phyloP scores from a whole-genome alignment of 2,797 vertebrate species.

The Phrynocephalus guinanensis region DNA sequence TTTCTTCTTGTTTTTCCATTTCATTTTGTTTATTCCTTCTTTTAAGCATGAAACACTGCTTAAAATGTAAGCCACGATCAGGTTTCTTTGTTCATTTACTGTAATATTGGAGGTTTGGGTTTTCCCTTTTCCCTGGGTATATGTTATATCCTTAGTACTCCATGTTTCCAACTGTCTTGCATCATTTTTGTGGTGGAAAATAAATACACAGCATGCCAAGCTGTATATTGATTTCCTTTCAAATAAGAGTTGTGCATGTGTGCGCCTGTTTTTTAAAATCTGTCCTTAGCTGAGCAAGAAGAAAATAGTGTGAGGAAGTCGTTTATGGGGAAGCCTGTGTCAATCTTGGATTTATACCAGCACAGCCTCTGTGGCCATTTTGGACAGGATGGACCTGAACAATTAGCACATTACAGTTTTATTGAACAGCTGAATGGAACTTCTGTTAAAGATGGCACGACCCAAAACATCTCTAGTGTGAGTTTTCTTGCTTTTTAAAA shows the following conservation, averaged over 20 bases:
- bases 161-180: constrained; percentile 17
- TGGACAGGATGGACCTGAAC: constrained; percentile 77
- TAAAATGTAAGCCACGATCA: constrained; percentile 8
- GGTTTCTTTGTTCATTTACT: constrained; percentile 30
- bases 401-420: constrained; percentile 80
- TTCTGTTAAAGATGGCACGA: constrained; percentile 72
- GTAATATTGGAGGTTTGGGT: neutral
- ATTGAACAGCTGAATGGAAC: constrained; percentile 77
- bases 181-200: neutral
- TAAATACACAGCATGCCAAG: neutral
- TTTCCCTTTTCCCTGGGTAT: neutral
- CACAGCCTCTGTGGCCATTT: constrained; percentile 78
- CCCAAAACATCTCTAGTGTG: constrained; percentile 77
- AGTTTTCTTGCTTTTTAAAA: constrained; percentile 72
- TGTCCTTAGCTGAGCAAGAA: constrained; percentile 67
- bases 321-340: constrained; percentile 74
- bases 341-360: constrained; percentile 85
- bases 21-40: neutral
- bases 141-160: constrained; percentile 26
- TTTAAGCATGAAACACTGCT: constrained; percentile 14
- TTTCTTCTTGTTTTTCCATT: neutral
- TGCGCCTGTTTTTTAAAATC: constrained; percentile 6
- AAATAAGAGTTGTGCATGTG: constrained; percentile 17
- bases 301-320: constrained; percentile 78
- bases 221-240: constrained; percentile 27